Base-by-base conservation (phyloP, 1,140 invertebrate genomes). In the Bicyclus anynana region DNA sequence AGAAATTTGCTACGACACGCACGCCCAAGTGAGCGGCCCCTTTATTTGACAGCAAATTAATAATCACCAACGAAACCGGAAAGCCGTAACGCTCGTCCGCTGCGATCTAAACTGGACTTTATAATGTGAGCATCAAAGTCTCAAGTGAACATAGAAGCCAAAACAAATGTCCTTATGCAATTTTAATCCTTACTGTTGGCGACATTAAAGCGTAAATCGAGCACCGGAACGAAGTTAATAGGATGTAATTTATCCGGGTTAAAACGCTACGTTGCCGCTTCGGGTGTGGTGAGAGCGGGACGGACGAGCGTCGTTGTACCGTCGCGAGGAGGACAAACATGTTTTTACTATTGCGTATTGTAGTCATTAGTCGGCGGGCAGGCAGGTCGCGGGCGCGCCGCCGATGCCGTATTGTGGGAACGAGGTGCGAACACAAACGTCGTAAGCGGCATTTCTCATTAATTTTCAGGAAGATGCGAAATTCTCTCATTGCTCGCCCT, bases 21-120 rank as follows among this genome's bases (percentile, higher is more conserved):
- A 86, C 83, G 80, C 84, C 83, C 83, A 81, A 84, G 74, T 71
- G 73, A 80, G 82, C 81, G 81, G 84, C 83, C 83, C 80, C 82
- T 87, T 86, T 87, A 87, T 87, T 86, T 87, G 83, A 87, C 84
- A 86, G 84, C 84, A 84, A 88, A 86, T 88, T 86, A 87, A 87
- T 87, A 87, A 87, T 77, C 72, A 59, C 72, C 54, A 56, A 50
- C 67, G 68, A 67, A 63, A 80, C 69, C 73, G 76, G 61, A 86
- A 81, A 73, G 84, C 58, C 77, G 58, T 74, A 84, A 79, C 69
- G 65, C 65, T 53, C 58, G 59, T 46, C 64, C 52, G 48, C 58
- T 49, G 62, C 76, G 67, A 66, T 67, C 62, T 59, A 81, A 86
- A 65, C 47, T 76, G 66, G 76, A 76, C 82, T 84, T 76, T 87